Percentiles rank a stretch among this genome's conserved stretches.
Conservation (phyloP, 2,797 vertebrate species). For the Bucorvus abyssinicus region DNA sequence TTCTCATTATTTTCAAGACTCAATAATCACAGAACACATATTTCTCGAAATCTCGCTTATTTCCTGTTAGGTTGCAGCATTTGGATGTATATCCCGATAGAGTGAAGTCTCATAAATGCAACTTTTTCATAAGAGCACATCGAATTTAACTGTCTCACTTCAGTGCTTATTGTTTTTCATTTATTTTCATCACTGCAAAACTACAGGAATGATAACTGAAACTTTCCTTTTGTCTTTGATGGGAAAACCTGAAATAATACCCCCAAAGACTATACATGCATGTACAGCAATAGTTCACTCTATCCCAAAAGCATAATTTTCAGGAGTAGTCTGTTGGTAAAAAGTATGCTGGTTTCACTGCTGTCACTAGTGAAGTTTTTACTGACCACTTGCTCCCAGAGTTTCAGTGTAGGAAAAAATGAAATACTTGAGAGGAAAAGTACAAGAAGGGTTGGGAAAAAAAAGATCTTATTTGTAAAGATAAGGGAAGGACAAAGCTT, state of each 20-base stretch:
- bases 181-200: conserved; percentile 32
- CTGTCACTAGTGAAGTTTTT: background rate
- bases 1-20: background rate
- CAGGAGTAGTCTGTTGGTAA: background rate
- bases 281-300: background rate
- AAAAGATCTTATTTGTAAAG: background rate
- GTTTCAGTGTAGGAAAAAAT: background rate
- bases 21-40: background rate
- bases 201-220: conserved; percentile 7
- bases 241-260: background rate
- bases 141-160: background rate
- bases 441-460: rapidly evolving
- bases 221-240: background rate
- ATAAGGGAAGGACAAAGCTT: background rate
- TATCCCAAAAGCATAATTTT: background rate
- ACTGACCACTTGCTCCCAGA: background rate
- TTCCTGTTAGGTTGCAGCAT: background rate
- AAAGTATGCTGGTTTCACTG: background rate
- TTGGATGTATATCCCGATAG: background rate
- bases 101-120: background rate
- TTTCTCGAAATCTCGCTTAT: background rate
- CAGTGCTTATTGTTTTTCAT: conserved; percentile 25
- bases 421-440: background rate
- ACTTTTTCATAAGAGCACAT: conserved; percentile 14
- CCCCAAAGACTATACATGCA: background rate